A percentile compares a stretch with the other conserved stretches of the same genome.
These are phyloP conservation scores for Eupithecia pulchellata DNA, from an alignment of 2,888 invertebrate genomes.

Conservation along the genomic window DNA sequence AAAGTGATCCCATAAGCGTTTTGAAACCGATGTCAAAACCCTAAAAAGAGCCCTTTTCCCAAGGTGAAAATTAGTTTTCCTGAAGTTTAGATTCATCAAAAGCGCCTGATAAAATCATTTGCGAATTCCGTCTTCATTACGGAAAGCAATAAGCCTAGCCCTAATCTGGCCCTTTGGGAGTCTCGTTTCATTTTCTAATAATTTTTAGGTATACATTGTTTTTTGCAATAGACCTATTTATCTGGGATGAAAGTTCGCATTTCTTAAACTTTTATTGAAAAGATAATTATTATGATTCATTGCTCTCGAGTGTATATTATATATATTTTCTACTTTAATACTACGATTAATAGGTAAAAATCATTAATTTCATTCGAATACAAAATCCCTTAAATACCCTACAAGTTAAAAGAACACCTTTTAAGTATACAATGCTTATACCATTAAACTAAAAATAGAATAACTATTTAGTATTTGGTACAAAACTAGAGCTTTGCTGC, in stretches of 20 bases:
- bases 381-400: too few relatives aligned
- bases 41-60: constrained; percentile 4
- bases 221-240: neutral
- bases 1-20: too few relatives aligned
- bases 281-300: neutral
- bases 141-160: constrained; percentile 20
- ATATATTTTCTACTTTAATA: too few relatives aligned
- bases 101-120: constrained; percentile 8
- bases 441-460: too few relatives aligned
- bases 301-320: too few relatives aligned
- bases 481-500: neutral
- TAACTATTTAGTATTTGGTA: too few relatives aligned
- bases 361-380: too few relatives aligned
- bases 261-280: neutral
- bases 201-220: constrained; percentile 1
- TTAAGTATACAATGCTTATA: too few relatives aligned
- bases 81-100: constrained; percentile 4
- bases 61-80: neutral
- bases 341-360: too few relatives aligned
- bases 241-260: neutral
- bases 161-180: constrained; percentile 16
- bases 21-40: too few relatives aligned
- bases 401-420: too few relatives aligned
- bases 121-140: constrained; percentile 20
- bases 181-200: constrained; percentile 19